phyloP scores from a whole-genome alignment of 2,888 invertebrate species.

The Orchesella flavescens region DNA sequence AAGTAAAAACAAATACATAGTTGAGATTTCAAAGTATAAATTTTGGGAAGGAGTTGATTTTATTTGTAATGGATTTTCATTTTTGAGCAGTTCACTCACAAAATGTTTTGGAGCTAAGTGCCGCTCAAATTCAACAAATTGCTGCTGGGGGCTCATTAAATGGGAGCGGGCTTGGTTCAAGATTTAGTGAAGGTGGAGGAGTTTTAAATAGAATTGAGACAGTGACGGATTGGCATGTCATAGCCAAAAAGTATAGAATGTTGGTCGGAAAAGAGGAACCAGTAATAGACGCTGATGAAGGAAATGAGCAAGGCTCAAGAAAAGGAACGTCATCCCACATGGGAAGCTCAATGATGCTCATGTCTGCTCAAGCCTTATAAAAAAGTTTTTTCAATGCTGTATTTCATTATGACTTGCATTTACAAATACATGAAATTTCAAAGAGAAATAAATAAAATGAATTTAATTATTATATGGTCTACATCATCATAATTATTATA shows the following conservation, averaged over 20 bases:
- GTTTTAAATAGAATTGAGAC: slow-evolving; percentile 90
- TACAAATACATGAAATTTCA: no score
- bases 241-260: slow-evolving; percentile 90
- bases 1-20: background rate
- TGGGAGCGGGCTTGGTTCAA: slow-evolving; percentile 53
- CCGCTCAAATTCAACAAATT: slow-evolving; percentile 68
- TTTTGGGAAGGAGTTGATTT: no score
- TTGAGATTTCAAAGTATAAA: no score
- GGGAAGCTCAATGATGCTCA: slow-evolving; percentile 42
- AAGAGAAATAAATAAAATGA: no score
- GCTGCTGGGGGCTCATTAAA: background rate
- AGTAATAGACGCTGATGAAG: background rate
- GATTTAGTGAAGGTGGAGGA: slow-evolving; percentile 76
- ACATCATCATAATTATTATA: no score
- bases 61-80: slow-evolving; percentile 3
- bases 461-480: no score
- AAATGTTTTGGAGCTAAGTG: slow-evolving; percentile 71
- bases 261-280: slow-evolving; percentile 80
- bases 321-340: background rate
- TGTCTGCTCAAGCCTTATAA: background rate
- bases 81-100: slow-evolving; percentile 55
- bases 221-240: slow-evolving; percentile 92
- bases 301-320: slow-evolving; percentile 16
- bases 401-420: no score
- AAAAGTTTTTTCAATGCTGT: no score